These are phyloP conservation scores for Halictus rubicundus DNA, from an alignment of 1,140 invertebrate genomes.

Conservation along the genomic window DNA sequence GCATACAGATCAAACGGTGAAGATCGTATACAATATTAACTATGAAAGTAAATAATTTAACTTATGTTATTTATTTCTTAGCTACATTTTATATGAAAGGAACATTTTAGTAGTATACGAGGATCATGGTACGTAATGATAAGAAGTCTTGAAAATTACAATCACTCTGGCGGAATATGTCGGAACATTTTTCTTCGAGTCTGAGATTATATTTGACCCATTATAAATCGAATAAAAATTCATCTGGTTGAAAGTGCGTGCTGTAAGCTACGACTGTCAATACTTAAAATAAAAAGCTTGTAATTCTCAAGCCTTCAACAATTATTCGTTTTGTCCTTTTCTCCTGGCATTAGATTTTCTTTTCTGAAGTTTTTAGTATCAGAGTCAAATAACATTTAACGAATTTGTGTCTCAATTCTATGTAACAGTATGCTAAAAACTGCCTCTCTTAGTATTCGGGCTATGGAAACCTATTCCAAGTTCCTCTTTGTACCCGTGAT, in stretches of 20 bases:
- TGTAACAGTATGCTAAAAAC: constrained; percentile 28
- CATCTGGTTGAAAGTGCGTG: constrained; percentile 70
- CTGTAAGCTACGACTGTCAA: constrained; percentile 70
- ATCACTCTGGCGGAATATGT: constrained; percentile 31
- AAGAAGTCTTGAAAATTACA: constrained; percentile 67
- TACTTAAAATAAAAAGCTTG: constrained; percentile 70
- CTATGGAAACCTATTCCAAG: constrained; percentile 42
- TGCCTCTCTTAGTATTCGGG: constrained; percentile 36
- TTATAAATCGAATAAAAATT: constrained; percentile 50
- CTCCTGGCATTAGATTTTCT: constrained; percentile 45
- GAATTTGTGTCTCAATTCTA: constrained; percentile 34
- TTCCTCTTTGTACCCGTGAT: constrained; percentile 54
- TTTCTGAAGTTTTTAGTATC: constrained; percentile 32
- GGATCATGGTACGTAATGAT: constrained; percentile 37
- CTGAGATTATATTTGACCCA: constrained; percentile 28
- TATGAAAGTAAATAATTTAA: constrained; percentile 69
- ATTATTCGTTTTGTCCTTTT: constrained; percentile 51
- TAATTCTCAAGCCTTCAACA: constrained; percentile 71
- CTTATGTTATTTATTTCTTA: constrained; percentile 77
- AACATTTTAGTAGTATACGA: constrained; percentile 36
- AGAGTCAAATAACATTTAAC: constrained; percentile 14
- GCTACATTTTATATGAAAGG: constrained; percentile 66
- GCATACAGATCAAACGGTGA: constrained; percentile 46
- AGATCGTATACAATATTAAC: constrained; percentile 64
- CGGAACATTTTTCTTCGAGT: constrained; percentile 26